Conservation (phyloP, 2,113 vertebrate genomes). For the Lonchura striata region DNA sequence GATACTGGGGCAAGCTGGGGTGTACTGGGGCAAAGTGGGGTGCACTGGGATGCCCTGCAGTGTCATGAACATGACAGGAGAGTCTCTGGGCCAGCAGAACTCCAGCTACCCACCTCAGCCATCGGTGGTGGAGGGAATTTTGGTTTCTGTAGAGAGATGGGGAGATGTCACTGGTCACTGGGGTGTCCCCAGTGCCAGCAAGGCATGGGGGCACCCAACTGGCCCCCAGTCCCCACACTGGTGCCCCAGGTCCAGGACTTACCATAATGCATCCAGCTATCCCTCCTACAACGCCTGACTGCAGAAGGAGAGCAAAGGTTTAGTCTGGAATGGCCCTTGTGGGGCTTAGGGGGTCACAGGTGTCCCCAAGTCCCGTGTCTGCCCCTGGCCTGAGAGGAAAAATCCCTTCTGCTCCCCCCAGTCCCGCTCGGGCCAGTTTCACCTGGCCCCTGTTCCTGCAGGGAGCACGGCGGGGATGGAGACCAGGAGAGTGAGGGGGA, state of each 20-base stretch:
- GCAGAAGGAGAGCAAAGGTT: neutral
- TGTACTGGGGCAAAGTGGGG: neutral
- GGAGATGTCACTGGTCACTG: neutral
- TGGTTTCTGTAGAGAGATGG: neutral
- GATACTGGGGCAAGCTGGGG: neutral
- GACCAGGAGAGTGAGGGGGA: neutral
- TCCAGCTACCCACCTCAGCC: neutral
- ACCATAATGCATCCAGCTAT: accelerated
- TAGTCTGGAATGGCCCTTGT: neutral
- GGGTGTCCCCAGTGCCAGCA: neutral
- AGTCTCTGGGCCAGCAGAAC: neutral
- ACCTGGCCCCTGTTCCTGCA: neutral
- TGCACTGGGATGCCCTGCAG: neutral
- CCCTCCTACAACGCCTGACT: accelerated
- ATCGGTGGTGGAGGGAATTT: neutral
- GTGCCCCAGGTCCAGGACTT: neutral
- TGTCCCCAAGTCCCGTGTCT: neutral
- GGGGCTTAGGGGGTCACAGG: neutral
- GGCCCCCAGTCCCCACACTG: neutral
- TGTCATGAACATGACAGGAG: neutral
- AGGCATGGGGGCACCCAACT: neutral
- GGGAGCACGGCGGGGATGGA: neutral
- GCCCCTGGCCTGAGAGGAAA: neutral
- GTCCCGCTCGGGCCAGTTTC: neutral
- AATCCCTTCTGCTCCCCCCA: neutral